Evolutionary conservation across 2,888 invertebrate genomes (phyloP).

Genomic region (Polydesmus complanatus): DNA sequence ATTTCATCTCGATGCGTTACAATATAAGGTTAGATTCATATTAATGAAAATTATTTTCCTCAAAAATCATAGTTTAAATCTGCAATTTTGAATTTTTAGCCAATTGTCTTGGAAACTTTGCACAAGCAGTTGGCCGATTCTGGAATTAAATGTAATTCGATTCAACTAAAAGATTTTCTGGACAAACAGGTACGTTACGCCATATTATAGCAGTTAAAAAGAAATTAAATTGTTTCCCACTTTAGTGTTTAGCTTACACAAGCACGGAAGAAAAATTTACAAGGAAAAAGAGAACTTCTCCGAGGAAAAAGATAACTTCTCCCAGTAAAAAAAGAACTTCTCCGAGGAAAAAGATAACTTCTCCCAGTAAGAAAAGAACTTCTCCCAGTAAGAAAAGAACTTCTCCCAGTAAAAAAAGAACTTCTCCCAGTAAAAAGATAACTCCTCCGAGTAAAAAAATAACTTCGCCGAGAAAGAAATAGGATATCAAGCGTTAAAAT

Average conservation of each 20-base stretch:
- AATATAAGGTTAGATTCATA: background rate
- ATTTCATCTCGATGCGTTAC: background rate
- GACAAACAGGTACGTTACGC: conserved; percentile 36
- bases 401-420: background rate
- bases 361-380: no score
- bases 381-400: no score
- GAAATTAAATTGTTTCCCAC: background rate
- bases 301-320: no score
- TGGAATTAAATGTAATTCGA: conserved; percentile 35
- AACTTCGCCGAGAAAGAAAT: no score
- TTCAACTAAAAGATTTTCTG: conserved; percentile 37
- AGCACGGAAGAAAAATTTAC: background rate
- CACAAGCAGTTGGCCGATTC: conserved; percentile 32
- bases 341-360: no score
- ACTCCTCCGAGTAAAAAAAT: background rate
- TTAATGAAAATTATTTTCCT: no score
- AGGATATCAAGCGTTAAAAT: no score
- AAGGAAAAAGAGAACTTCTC: no score
- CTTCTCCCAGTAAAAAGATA: background rate
- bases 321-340: no score
- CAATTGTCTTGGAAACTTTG: conserved; percentile 37
- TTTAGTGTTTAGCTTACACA: background rate
- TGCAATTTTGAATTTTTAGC: conserved; percentile 23
- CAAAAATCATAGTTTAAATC: conserved; percentile 33
- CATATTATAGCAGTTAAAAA: background rate